Evolutionary conservation across 2,797 vertebrate species (phyloP).

Genomic region (Macropus fuliginosus): DNA sequence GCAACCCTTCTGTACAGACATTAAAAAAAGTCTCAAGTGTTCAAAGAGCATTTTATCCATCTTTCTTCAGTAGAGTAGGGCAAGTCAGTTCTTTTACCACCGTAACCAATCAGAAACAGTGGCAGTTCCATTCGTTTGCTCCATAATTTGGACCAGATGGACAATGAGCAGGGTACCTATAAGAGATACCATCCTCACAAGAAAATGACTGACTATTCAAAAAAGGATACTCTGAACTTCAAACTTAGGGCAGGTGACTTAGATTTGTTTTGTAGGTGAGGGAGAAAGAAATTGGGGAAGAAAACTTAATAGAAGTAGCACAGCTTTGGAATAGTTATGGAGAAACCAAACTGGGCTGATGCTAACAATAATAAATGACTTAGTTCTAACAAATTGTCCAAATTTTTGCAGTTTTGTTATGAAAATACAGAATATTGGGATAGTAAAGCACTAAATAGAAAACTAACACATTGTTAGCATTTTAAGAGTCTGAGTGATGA

Average conservation of each 20-base stretch:
- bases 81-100: slow-evolving; percentile 77
- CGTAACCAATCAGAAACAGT: slow-evolving; percentile 86
- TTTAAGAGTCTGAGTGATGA: background rate
- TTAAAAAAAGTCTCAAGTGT: slow-evolving; percentile 80
- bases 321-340: background rate
- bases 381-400: background rate
- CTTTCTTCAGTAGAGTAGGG: slow-evolving; percentile 77
- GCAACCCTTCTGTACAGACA: slow-evolving; percentile 86
- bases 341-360: background rate
- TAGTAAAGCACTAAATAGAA: background rate
- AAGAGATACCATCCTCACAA: slow-evolving; percentile 32
- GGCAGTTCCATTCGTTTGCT: slow-evolving; percentile 65
- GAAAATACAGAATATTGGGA: background rate
- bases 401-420: background rate
- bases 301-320: slow-evolving; percentile 28
- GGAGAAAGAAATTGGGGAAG: slow-evolving; percentile 42
- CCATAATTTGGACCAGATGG: slow-evolving; percentile 85
- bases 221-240: slow-evolving; percentile 24
- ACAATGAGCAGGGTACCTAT: slow-evolving; percentile 43
- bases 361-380: background rate
- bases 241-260: slow-evolving; percentile 78
- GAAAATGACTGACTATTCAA: background rate
- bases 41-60: slow-evolving; percentile 87
- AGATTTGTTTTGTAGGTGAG: slow-evolving; percentile 33
- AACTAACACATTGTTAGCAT: background rate